Conservation (phyloP, 2,888 invertebrate species). For the Arge pagana region DNA sequence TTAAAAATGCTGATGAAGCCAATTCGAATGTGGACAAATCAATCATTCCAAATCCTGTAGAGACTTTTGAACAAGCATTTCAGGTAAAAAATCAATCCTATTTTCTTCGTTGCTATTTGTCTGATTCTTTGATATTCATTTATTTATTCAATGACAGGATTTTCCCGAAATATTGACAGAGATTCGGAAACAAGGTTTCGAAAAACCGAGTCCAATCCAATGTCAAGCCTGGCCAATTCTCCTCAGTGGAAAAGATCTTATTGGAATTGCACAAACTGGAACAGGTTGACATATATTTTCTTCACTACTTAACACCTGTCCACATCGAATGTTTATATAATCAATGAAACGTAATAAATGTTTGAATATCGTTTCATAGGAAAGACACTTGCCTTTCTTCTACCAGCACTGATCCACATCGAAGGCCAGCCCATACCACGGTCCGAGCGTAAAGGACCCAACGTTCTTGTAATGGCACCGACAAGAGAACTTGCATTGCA, state of each 20-base stretch:
- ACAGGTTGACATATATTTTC: constrained; percentile 63
- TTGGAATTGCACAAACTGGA: constrained; percentile 96
- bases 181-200: constrained; percentile 80
- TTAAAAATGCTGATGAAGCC: constrained; percentile 59
- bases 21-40: constrained; percentile 38
- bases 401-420: constrained; percentile 93
- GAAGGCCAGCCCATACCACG: constrained; percentile 81
- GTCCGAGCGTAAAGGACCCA: constrained; percentile 77
- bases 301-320: too few species aligned
- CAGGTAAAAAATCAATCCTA: constrained; percentile 20
- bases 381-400: constrained; percentile 91
- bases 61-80: constrained; percentile 74
- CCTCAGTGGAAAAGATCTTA: constrained; percentile 87
- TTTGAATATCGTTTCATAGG: constrained; percentile 65
- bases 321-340: too few species aligned
- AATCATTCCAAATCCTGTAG: constrained; percentile 76
- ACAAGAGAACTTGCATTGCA: constrained; percentile 92
- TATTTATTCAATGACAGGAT: constrained; percentile 49
- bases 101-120: background rate
- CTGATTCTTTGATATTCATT: background rate
- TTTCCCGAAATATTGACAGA: constrained; percentile 85
- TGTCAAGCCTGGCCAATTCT: constrained; percentile 94
- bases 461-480: constrained; percentile 87
- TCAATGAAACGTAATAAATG: too few species aligned
- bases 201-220: constrained; percentile 88